Percentiles rank a stretch among this genome's conserved stretches.
Evolutionary conservation across 2,113 vertebrate genomes (phyloP).

Genomic region (Chionodraco myersi): DNA sequence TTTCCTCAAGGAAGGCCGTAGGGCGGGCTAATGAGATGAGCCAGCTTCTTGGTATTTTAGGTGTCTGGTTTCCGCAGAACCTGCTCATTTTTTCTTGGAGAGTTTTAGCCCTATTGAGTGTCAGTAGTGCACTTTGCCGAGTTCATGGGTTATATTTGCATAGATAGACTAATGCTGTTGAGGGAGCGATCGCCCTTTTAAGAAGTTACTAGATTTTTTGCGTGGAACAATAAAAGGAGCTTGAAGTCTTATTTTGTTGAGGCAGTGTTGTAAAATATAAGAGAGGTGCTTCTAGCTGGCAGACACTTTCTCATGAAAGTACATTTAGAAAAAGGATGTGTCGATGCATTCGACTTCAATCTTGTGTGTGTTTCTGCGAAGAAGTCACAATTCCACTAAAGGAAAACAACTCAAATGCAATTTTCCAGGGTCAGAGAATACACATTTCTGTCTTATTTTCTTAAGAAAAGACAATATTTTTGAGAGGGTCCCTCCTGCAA

Average conservation of each 20-base stretch:
- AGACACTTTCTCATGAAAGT: constrained; percentile 14
- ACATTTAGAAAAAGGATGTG: constrained; percentile 30
- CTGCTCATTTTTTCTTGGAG: constrained; percentile 38
- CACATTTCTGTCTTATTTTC: not conserved
- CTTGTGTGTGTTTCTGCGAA: not conserved
- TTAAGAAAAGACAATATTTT: not conserved
- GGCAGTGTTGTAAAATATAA: constrained; percentile 48
- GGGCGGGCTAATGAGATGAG: constrained; percentile 51
- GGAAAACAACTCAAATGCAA: not conserved
- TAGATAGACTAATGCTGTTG: not conserved
- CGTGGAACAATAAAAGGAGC: constrained; percentile 69
- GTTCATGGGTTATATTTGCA: constrained; percentile 24
- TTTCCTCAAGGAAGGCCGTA: constrained; percentile 42
- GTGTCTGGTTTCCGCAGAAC: constrained; percentile 63
- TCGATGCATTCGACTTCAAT: constrained; percentile 7
- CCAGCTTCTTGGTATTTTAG: constrained; percentile 24
- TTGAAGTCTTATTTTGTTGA: constrained; percentile 62
- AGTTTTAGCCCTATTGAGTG: constrained; percentile 1
- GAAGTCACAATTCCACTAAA: not conserved
- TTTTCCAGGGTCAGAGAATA: not conserved
- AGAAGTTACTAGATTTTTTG: constrained; percentile 59
- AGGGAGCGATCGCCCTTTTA: constrained; percentile 58
- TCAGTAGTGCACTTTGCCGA: not conserved
- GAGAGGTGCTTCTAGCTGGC: constrained; percentile 30
- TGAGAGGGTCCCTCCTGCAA: not conserved